Evolutionary conservation across 92 coral and sea anemone species (phyloP).

Genomic region (Phenganax subtilis): DNA sequence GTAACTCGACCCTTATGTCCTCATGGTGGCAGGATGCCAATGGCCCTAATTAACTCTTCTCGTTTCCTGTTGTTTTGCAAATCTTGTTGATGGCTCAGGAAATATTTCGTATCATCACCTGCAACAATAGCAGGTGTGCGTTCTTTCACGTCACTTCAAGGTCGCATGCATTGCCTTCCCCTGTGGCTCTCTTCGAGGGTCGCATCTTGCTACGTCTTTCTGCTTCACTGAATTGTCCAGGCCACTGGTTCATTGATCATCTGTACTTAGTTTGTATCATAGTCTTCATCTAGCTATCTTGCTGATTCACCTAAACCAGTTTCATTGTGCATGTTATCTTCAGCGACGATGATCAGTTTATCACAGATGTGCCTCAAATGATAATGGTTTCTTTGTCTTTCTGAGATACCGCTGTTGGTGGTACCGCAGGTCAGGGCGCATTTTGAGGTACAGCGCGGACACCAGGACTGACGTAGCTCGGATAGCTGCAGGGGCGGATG

Average conservation of each 20-base stretch:
- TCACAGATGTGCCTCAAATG: neutral
- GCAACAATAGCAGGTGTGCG: constrained; percentile 10
- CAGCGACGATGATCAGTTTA: neutral
- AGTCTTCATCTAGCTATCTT: too few species aligned
- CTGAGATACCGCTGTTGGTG: constrained; percentile 1
- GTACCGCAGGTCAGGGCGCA: neutral
- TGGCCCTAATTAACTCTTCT: neutral
- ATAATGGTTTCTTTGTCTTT: constrained; percentile 12
- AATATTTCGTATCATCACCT: constrained; percentile 4
- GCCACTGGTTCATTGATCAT: too few species aligned
- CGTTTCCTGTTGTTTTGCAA: constrained; percentile 31
- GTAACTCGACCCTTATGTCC: neutral
- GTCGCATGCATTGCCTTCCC: constrained; percentile 6
- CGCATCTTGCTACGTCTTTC: too few species aligned
- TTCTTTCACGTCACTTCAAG: constrained; percentile 5
- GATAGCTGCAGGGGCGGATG: neutral
- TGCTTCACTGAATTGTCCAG: too few species aligned
- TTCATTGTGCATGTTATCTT: neutral
- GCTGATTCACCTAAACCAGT: neutral
- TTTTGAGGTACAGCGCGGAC: neutral
- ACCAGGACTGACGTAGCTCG: neutral
- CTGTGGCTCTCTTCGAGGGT: neutral
- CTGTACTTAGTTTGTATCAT: too few species aligned
- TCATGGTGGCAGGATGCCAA: neutral
- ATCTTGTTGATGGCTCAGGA: constrained; percentile 29